Evolutionary conservation across 2,888 invertebrate genomes (phyloP).

Genomic region (Scaptomyza polygonia): DNA sequence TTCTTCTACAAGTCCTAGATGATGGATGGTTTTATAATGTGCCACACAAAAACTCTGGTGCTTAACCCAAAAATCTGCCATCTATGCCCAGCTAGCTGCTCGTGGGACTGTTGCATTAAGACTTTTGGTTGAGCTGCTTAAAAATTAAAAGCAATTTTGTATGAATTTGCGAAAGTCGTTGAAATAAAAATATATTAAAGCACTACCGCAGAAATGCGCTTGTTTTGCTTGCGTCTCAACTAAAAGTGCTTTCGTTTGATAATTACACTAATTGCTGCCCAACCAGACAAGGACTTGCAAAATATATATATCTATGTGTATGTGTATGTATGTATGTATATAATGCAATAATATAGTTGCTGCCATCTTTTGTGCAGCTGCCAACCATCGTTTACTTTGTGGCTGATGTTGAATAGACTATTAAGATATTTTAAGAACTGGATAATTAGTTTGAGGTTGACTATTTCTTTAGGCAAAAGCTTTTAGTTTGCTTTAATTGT

Average conservation of each 20-base stretch:
- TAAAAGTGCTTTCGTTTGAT: slow-evolving; percentile 46
- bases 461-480: neutral
- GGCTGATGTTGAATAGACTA: neutral
- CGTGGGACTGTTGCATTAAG: slow-evolving; percentile 11
- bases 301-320: no score
- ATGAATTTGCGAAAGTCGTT: slow-evolving; percentile 29
- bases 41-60: slow-evolving; percentile 32
- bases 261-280: slow-evolving; percentile 67
- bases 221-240: slow-evolving; percentile 6
- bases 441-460: slow-evolving; percentile 1
- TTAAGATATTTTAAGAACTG: slow-evolving; percentile 8
- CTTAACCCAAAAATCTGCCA: slow-evolving; percentile 45
- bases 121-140: slow-evolving; percentile 48
- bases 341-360: slow-evolving; percentile 62
- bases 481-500: neutral
- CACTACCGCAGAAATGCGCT: slow-evolving; percentile 10
- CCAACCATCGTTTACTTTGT: neutral
- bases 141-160: slow-evolving; percentile 67
- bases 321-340: no score
- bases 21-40: slow-evolving; percentile 76
- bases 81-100: neutral
- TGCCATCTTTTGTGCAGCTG: slow-evolving; percentile 34
- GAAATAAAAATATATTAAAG: neutral
- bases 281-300: slow-evolving; percentile 23
- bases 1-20: slow-evolving; percentile 36